These are phyloP conservation scores for Hololepta plana DNA, from an alignment of 2,888 invertebrate species.

Conservation along the genomic window DNA sequence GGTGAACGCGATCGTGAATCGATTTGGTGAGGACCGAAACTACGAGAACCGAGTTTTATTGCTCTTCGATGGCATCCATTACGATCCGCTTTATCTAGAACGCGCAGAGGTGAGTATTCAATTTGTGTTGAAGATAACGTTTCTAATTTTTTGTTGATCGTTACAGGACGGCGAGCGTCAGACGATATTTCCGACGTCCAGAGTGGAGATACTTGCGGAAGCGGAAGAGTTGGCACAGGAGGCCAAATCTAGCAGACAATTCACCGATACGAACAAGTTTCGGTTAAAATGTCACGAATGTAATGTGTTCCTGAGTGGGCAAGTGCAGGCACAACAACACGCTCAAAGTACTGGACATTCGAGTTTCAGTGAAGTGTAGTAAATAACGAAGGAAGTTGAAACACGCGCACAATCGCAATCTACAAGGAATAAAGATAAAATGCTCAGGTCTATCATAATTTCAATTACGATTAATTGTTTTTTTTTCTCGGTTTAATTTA, in stretches of 20 bases:
- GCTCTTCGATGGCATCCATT: slow-evolving; percentile 91
- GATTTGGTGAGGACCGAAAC: slow-evolving; percentile 83
- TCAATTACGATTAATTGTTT: too few species aligned
- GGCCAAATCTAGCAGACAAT: slow-evolving; percentile 77
- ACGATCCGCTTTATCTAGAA: slow-evolving; percentile 84
- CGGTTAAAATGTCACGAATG: slow-evolving; percentile 72
- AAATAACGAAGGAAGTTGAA: too few species aligned
- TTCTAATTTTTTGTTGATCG: slow-evolving; percentile 8
- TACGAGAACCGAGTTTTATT: slow-evolving; percentile 72
- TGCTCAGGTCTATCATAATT: too few species aligned
- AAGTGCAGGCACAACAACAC: slow-evolving; percentile 67
- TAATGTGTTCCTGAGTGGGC: slow-evolving; percentile 55
- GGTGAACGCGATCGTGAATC: slow-evolving; percentile 73
- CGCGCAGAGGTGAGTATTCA: slow-evolving; percentile 56
- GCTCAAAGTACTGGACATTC: slow-evolving; percentile 71
- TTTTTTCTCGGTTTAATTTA: too few species aligned
- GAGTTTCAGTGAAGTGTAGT: slow-evolving; percentile 67
- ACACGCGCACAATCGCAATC: too few species aligned
- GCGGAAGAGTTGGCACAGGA: slow-evolving; percentile 75
- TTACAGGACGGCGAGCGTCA: slow-evolving; percentile 52
- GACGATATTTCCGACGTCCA: slow-evolving; percentile 65
- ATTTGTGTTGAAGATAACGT: too few species aligned
- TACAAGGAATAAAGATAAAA: too few species aligned
- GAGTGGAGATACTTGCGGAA: slow-evolving; percentile 52
- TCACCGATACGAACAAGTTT: slow-evolving; percentile 78